A percentile compares a stretch with the other conserved stretches of the same genome.
Evolutionary conservation across 2,797 vertebrate species (phyloP).

Genomic region (Ctenosaura bakeri): DNA sequence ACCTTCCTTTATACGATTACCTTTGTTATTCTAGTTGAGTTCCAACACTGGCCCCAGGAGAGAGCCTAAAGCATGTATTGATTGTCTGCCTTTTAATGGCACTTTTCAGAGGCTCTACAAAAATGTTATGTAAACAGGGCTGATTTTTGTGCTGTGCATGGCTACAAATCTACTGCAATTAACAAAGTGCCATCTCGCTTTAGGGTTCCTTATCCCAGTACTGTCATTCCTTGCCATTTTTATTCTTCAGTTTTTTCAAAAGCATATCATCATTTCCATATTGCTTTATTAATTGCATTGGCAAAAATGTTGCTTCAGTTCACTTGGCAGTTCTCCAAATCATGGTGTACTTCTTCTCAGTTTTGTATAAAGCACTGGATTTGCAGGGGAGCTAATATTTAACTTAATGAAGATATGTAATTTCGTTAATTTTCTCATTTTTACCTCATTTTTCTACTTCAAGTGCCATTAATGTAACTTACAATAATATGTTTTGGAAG

Average conservation of each 20-base stretch:
- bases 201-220: rapidly evolving
- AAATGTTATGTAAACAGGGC: slow-evolving; percentile 37
- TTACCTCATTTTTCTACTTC: background rate
- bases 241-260: slow-evolving; percentile 20
- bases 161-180: slow-evolving; percentile 30
- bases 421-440: background rate
- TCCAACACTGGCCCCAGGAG: slow-evolving; percentile 58
- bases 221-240: slow-evolving; percentile 6
- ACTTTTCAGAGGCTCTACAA: slow-evolving; percentile 46
- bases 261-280: background rate
- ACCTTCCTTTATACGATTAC: background rate
- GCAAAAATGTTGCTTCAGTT: background rate
- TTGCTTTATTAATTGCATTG: background rate
- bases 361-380: background rate
- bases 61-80: slow-evolving; percentile 67
- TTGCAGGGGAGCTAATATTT: background rate
- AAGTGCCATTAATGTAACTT: background rate
- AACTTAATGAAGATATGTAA: background rate
- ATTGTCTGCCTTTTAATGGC: slow-evolving; percentile 61
- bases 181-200: background rate
- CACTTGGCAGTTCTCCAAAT: background rate
- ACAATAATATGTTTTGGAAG: background rate
- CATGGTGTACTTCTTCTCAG: background rate
- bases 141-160: slow-evolving; percentile 21
- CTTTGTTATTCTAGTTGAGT: slow-evolving; percentile 51